A percentile compares a stretch with the other conserved stretches of the same genome.
These are phyloP conservation scores for Streblospio benedicti DNA, from an alignment of 1,140 invertebrate species.

Conservation along the genomic window DNA sequence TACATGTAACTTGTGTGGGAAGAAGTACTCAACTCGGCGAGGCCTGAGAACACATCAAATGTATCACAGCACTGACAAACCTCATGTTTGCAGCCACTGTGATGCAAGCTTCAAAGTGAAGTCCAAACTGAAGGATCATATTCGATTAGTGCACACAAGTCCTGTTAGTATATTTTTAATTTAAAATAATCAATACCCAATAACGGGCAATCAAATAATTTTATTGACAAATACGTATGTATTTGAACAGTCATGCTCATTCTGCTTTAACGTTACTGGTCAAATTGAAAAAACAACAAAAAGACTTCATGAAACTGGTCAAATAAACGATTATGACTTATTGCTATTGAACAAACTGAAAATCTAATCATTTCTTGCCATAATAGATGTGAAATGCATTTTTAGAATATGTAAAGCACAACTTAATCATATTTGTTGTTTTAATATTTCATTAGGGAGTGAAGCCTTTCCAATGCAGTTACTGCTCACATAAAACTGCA, in stretches of 20 bases:
- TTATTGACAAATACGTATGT: neutral
- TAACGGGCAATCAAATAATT: neutral
- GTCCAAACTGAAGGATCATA: conserved; percentile 15
- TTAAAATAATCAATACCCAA: neutral
- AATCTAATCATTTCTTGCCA: too few relatives aligned
- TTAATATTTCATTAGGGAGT: too few relatives aligned
- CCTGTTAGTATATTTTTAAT: conserved; percentile 4
- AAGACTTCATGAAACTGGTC: neutral
- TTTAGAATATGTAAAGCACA: too few relatives aligned
- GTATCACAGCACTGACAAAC: conserved; percentile 15
- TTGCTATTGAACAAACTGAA: neutral
- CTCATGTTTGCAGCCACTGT: conserved; percentile 13
- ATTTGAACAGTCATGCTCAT: neutral
- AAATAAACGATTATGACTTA: neutral
- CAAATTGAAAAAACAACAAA: neutral
- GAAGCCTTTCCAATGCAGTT: conserved; percentile 18
- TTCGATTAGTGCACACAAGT: conserved; percentile 13
- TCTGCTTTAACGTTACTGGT: neutral
- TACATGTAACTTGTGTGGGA: conserved; percentile 11
- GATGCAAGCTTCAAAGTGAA: conserved; percentile 16
- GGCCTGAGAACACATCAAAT: conserved; percentile 17
- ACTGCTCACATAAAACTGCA: conserved; percentile 15
- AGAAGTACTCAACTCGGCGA: conserved; percentile 15
- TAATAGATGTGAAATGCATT: too few relatives aligned
- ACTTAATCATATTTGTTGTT: too few relatives aligned